These are phyloP conservation scores for Parasteatoda lunata DNA, from an alignment of 2,888 invertebrate species.

Conservation along the genomic window DNA sequence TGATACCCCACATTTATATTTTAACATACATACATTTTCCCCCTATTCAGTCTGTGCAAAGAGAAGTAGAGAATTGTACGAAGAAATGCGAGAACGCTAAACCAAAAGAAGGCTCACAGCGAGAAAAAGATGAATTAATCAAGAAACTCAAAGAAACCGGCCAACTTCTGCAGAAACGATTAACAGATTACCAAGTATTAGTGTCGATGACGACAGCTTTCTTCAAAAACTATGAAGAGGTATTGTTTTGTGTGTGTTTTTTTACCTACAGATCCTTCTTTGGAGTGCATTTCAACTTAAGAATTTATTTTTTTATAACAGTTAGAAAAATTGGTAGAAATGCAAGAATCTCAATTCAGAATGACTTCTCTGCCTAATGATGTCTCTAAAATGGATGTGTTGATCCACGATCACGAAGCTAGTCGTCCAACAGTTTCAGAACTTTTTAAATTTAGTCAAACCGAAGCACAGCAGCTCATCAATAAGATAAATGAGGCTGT, in stretches of 20 bases:
- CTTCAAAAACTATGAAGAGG: conserved; percentile 81
- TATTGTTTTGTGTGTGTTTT: conserved; percentile 71
- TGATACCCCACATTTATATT: too few relatives aligned
- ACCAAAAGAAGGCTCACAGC: conserved; percentile 78
- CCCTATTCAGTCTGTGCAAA: conserved; percentile 77
- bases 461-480: conserved; percentile 82
- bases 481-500: conserved; percentile 81
- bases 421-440: conserved; percentile 81
- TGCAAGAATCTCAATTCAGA: conserved; percentile 77
- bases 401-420: conserved; percentile 80
- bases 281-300: neutral
- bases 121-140: conserved; percentile 79
- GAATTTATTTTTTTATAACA: conserved; percentile 71
- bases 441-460: conserved; percentile 80
- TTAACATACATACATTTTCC: neutral
- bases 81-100: conserved; percentile 81
- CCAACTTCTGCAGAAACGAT: conserved; percentile 80
- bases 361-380: conserved; percentile 75
- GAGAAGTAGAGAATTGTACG: conserved; percentile 73
- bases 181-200: conserved; percentile 83
- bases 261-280: neutral
- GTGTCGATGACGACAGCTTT: conserved; percentile 82
- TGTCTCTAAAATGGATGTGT: conserved; percentile 77
- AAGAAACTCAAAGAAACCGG: conserved; percentile 81
- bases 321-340: conserved; percentile 80